Evolutionary conservation across 2,888 invertebrate genomes (phyloP).

Genomic region (Candidula unifasciata): DNA sequence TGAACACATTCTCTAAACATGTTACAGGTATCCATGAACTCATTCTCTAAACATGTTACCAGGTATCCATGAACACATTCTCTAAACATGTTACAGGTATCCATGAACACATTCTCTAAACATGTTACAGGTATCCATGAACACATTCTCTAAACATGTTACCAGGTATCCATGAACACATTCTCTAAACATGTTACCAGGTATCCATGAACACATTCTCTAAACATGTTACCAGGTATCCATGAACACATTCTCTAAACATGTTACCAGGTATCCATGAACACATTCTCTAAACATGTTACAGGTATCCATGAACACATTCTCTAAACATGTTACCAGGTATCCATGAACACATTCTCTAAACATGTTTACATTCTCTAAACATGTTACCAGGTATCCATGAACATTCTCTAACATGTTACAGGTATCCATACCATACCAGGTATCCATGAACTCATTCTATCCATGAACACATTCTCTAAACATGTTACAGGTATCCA

Average conservation of each 20-base stretch:
- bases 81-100: slow-evolving; percentile 73
- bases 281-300: too few relatives aligned
- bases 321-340: neutral
- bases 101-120: too few relatives aligned
- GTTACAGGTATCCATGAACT: too few relatives aligned
- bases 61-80: slow-evolving; percentile 79
- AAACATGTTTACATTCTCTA: too few relatives aligned
- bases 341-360: slow-evolving; percentile 85
- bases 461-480: neutral
- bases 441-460: slow-evolving; percentile 83
- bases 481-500: slow-evolving; percentile 79
- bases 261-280: slow-evolving; percentile 81
- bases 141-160: neutral
- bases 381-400: slow-evolving; percentile 79
- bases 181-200: neutral
- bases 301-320: too few relatives aligned
- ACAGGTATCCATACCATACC: slow-evolving; percentile 81
- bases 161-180: slow-evolving; percentile 79
- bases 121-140: too few relatives aligned
- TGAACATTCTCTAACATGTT: slow-evolving; percentile 74
- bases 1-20: too few relatives aligned
- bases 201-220: slow-evolving; percentile 84
- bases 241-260: neutral
- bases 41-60: neutral
- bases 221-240: too few relatives aligned